Percentiles rank a stretch among this genome's conserved stretches.
Evolutionary conservation across 2,113 vertebrate species (phyloP).

Genomic region (Nerophis ophidion): DNA sequence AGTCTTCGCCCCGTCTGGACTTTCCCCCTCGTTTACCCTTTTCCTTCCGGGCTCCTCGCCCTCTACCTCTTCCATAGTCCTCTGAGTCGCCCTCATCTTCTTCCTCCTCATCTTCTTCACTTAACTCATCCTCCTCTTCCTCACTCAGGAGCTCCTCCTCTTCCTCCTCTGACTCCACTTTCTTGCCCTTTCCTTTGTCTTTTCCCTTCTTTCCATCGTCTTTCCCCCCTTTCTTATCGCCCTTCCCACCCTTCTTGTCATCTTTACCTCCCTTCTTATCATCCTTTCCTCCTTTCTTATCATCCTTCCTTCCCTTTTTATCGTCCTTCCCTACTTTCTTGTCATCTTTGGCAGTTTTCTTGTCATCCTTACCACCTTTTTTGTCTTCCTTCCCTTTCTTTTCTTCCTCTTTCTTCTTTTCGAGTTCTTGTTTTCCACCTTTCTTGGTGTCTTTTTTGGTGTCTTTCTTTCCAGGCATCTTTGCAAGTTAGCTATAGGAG

Average conservation of each 20-base stretch:
- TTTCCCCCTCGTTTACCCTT: constrained; percentile 67
- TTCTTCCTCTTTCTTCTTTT: constrained; percentile 66
- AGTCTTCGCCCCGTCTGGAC: constrained; percentile 62
- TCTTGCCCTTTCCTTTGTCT: constrained; percentile 77
- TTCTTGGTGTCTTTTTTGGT: constrained; percentile 65
- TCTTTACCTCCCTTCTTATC: constrained; percentile 58
- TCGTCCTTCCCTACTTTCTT: constrained; percentile 63
- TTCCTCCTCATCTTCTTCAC: constrained; percentile 64
- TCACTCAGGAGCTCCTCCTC: constrained; percentile 68
- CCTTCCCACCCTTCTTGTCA: constrained; percentile 54
- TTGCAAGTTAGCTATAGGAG: constrained; percentile 27
- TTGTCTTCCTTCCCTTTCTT: constrained; percentile 67
- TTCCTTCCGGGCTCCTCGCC: constrained; percentile 60
- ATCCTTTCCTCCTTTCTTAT: constrained; percentile 56
- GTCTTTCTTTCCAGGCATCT: constrained; percentile 82
- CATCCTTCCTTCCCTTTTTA: constrained; percentile 65
- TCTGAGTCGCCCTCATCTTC: constrained; percentile 63
- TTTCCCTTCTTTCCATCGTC: constrained; percentile 73
- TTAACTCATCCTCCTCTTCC: constrained; percentile 52
- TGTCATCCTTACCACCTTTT: constrained; percentile 61
- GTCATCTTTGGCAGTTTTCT: constrained; percentile 60
- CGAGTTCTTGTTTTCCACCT: constrained; percentile 57
- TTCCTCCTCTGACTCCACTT: constrained; percentile 73
- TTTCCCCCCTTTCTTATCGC: constrained; percentile 65
- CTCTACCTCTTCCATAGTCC: constrained; percentile 58